Evolutionary conservation across 2,113 vertebrate species (phyloP), one percentile per base, ranked within the genome.

Genomic region (Pipa parva): DNA sequence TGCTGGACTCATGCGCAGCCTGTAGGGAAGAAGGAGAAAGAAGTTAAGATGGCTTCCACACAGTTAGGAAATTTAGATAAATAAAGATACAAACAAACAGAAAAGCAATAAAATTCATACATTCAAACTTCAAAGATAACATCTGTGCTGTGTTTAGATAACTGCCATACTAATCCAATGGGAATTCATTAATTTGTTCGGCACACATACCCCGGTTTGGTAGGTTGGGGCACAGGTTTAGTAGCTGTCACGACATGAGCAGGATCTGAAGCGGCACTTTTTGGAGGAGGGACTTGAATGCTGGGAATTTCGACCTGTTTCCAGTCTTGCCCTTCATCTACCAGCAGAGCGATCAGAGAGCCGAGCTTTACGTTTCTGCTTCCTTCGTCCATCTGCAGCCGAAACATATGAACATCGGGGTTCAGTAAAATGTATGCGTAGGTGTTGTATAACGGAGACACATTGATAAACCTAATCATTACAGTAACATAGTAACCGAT

Each of bases 311-410:
- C 92, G 68, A 95, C 92, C 49, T 91, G 81, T 62, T 91, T 95
- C 94, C 94, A 99, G 79, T 99, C 95, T 81, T 93, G 83, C 60
- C 94, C 95, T 86, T 97, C 95, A 71, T 92, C 93, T 64, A 97
- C 95, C 78, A 99, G 86, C 60, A 98, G 83, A 48, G 91, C 92
- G 21, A 99, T 98, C 39, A 95, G 79, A 0, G 91, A 85, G 12
- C 97, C 95, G 50, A 99, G 85, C 11, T 71, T 88, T 7, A 99
- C 75, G 4, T 87, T 89, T 72, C 88, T 94, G 79, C 89, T 92
- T 67, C 95, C 97, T 84, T 97, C 97, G 62, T 91, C 85, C 63
- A 90, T 85, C 96, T 99, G 75, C 33, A 73, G 75, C 76, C 58
- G 17, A 64, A 50, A 75, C n/a, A n/a, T n/a, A n/a, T n/a, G 27